Conservation (phyloP, 2,113 vertebrate genomes). For the Copsychus sechellarum region DNA sequence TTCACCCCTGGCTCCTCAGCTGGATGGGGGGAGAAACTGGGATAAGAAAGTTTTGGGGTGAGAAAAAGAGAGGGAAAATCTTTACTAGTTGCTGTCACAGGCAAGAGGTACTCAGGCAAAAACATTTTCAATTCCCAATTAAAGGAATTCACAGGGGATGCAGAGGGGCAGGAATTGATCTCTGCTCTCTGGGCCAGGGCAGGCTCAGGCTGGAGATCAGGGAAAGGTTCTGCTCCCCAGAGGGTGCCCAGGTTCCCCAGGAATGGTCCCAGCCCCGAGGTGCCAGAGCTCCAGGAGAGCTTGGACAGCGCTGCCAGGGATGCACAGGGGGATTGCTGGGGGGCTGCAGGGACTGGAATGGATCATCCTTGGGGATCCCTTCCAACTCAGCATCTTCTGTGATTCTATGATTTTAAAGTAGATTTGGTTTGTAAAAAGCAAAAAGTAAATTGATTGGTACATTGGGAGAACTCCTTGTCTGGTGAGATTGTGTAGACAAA, state of each 20-base stretch:
- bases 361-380: accelerated
- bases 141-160: background rate
- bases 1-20: background rate
- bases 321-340: background rate
- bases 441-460: background rate
- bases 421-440: background rate
- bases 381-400: background rate
- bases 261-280: background rate
- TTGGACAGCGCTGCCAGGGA: background rate
- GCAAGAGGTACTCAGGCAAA: background rate
- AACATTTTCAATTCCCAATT: background rate
- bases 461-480: background rate
- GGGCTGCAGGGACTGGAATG: background rate
- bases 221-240: background rate
- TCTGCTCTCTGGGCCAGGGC: background rate
- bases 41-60: background rate
- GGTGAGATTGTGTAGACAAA: background rate
- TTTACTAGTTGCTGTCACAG: background rate
- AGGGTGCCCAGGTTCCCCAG: background rate
- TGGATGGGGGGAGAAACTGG: background rate
- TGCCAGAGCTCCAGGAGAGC: background rate
- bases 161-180: background rate
- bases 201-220: accelerated
- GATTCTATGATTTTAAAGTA: background rate
- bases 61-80: background rate